phyloP scores from a whole-genome alignment of 2,797 vertebrate species.

The Aldrovandia affinis region DNA sequence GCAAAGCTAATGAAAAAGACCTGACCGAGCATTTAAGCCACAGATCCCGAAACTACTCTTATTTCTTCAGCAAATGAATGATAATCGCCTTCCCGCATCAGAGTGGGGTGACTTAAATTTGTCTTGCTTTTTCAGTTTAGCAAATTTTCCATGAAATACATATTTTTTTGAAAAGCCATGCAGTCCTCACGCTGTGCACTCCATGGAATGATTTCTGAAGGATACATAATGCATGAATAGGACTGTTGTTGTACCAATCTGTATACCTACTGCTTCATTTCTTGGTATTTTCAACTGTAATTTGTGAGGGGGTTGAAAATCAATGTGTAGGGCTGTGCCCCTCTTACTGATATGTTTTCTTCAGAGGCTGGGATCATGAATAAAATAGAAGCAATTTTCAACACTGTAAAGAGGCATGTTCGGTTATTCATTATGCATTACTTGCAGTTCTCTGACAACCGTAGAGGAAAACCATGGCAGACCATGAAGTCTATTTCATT shows the following conservation, averaged over 20 bases:
- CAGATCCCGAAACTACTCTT: slow-evolving; percentile 20
- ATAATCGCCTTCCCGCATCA: neutral
- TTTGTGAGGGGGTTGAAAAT: slow-evolving; percentile 43
- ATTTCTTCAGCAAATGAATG: slow-evolving; percentile 13
- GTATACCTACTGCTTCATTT: slow-evolving; percentile 57
- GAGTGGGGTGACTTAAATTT: neutral
- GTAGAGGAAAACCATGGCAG: slow-evolving; percentile 17
- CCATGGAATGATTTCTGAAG: neutral
- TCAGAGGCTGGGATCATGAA: slow-evolving; percentile 37
- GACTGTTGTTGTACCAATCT: slow-evolving; percentile 59
- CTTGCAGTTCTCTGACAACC: slow-evolving; percentile 31
- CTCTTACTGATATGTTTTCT: slow-evolving; percentile 46
- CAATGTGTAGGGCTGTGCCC: slow-evolving; percentile 27
- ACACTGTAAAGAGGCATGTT: slow-evolving; percentile 25
- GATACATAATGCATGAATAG: slow-evolving; percentile 28
- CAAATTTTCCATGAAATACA: neutral
- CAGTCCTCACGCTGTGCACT: neutral
- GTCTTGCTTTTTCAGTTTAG: neutral
- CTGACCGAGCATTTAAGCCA: slow-evolving; percentile 33
- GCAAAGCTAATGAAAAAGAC: slow-evolving; percentile 44
- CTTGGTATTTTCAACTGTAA: slow-evolving; percentile 59
- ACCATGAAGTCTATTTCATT: slow-evolving; percentile 34
- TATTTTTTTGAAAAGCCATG: neutral
- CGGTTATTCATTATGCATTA: slow-evolving; percentile 38
- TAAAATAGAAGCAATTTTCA: slow-evolving; percentile 42